phyloP scores from a whole-genome alignment of 2,113 vertebrate species.

The Crotalus helleri region DNA sequence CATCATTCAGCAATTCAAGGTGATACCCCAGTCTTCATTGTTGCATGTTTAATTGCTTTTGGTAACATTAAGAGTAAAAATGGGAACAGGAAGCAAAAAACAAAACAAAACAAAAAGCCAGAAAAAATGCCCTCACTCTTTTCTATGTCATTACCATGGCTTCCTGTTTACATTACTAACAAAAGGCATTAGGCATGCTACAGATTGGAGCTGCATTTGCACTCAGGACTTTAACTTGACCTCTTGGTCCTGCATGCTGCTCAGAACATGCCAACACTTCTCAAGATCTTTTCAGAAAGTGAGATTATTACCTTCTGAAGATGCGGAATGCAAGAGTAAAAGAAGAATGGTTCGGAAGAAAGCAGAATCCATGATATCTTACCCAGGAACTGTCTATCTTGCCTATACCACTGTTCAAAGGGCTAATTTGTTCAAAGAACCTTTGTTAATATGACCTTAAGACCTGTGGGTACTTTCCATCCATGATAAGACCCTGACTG shows the following conservation, averaged over 20 bases:
- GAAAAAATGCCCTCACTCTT: background rate
- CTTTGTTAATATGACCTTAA: background rate
- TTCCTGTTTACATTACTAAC: background rate
- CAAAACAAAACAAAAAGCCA: background rate
- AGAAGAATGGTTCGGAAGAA: background rate
- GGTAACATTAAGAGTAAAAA: background rate
- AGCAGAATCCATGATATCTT: background rate
- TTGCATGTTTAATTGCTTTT: background rate
- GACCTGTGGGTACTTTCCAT: background rate
- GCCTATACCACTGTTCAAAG: background rate
- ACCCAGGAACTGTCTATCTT: background rate
- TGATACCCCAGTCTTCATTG: background rate
- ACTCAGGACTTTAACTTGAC: background rate
- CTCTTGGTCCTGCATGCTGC: background rate
- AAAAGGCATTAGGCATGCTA: background rate
- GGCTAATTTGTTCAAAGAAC: background rate
- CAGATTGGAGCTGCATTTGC: background rate
- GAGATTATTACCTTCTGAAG: background rate
- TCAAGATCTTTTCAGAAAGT: background rate
- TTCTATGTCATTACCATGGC: background rate
- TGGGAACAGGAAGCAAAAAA: background rate
- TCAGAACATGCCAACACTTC: background rate
- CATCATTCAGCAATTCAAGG: background rate
- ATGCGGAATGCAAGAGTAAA: background rate
- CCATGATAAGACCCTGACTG: background rate